Percentiles rank a stretch among this genome's conserved stretches.
phyloP scores from a whole-genome alignment of 2,113 vertebrate genomes.

The Engystomops pustulosus region DNA sequence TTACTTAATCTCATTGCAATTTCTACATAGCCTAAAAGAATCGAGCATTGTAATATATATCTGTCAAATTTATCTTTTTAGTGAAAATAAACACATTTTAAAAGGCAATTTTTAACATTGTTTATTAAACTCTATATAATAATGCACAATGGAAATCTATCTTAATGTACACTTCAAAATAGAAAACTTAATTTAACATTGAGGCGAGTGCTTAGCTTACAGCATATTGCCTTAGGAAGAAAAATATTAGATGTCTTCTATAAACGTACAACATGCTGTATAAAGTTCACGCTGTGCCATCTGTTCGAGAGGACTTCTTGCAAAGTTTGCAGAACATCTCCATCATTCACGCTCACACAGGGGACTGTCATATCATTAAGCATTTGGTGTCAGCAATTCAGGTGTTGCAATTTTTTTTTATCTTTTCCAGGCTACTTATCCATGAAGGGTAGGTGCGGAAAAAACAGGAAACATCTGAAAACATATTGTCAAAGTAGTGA shows the following conservation, averaged over 20 bases:
- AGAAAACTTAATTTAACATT: slow-evolving; percentile 4
- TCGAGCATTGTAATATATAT: too few relatives aligned
- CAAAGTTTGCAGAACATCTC: slow-evolving; percentile 51
- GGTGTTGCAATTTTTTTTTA: slow-evolving; percentile 50
- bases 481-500: slow-evolving; percentile 46
- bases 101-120: background rate
- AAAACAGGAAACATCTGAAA: slow-evolving; percentile 42
- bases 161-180: background rate
- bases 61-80: too few relatives aligned
- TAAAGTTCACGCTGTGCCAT: slow-evolving; percentile 43
- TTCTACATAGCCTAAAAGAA: too few relatives aligned
- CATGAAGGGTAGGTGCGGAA: slow-evolving; percentile 50
- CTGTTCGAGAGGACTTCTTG: slow-evolving; percentile 34
- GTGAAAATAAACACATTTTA: background rate
- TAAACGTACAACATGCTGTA: slow-evolving; percentile 28
- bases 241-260: slow-evolving; percentile 28
- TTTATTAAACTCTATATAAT: background rate
- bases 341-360: slow-evolving; percentile 50
- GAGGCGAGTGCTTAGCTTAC: background rate
- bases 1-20: too few relatives aligned
- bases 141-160: background rate
- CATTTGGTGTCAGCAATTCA: slow-evolving; percentile 51
- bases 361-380: slow-evolving; percentile 58
- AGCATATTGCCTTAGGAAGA: slow-evolving; percentile 1
- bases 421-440: slow-evolving; percentile 56